Evolutionary conservation across 2,888 invertebrate genomes (phyloP).

Genomic region (Melikaiella ostensackeni): DNA sequence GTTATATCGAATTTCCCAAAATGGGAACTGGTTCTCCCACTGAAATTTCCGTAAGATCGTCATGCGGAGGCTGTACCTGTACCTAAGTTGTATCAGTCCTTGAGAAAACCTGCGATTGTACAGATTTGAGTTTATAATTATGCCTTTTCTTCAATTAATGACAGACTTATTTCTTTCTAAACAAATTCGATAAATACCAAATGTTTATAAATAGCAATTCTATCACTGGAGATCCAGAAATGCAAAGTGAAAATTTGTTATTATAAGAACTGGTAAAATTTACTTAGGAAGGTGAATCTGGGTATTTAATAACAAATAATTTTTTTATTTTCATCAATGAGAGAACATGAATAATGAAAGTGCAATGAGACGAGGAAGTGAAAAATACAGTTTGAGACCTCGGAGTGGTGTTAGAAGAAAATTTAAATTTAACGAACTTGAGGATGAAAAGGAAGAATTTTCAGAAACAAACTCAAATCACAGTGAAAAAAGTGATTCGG

Average conservation of each 20-base stretch:
- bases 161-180: background rate
- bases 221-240: background rate
- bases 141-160: slow-evolving; percentile 12
- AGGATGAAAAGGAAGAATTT: slow-evolving; percentile 14
- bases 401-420: slow-evolving; percentile 3
- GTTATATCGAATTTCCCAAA: slow-evolving; percentile 20
- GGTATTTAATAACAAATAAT: background rate
- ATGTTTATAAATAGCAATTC: background rate
- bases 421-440: slow-evolving; percentile 25
- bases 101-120: slow-evolving; percentile 36
- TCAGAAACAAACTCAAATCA: background rate
- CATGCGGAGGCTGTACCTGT: slow-evolving; percentile 41
- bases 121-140: slow-evolving; percentile 15
- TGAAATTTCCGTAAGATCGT: slow-evolving; percentile 46
- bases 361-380: slow-evolving; percentile 56
- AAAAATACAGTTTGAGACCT: slow-evolving; percentile 75
- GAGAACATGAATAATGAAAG: background rate
- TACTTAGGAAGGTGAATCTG: background rate
- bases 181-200: background rate
- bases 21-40: slow-evolving; percentile 52
- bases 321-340: background rate
- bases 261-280: background rate
- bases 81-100: slow-evolving; percentile 27
- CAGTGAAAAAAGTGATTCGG: slow-evolving; percentile 4
- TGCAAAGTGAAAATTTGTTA: background rate